Percentiles rank a stretch among this genome's conserved stretches.
Conservation (phyloP, 1,140 invertebrate species). For the Doryteuthis pealeii region DNA sequence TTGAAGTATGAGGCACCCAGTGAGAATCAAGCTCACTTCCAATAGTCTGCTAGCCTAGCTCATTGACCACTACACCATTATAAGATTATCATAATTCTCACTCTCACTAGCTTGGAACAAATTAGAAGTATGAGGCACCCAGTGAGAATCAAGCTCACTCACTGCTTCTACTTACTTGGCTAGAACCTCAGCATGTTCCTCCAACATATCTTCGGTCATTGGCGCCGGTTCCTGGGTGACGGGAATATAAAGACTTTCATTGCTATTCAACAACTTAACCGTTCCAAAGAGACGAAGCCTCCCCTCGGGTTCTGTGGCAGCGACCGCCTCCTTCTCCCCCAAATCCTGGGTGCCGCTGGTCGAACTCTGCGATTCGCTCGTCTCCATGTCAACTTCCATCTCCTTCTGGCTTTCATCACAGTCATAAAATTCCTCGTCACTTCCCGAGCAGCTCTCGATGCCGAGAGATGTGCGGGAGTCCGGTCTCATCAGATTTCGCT, state of each 20-base stretch:
- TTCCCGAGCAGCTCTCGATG: conserved; percentile 19
- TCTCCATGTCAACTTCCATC: conserved; percentile 53
- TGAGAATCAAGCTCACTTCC: no score
- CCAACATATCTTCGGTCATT: conserved; percentile 95
- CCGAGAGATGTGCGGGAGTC: not conserved
- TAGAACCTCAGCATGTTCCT: conserved; percentile 90
- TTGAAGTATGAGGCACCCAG: no score
- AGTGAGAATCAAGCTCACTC: no score
- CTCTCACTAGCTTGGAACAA: no score
- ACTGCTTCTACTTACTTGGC: conserved; percentile 58
- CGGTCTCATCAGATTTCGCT: not conserved
- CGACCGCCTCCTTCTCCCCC: conserved; percentile 3
- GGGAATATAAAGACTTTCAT: conserved; percentile 74
- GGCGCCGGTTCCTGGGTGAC: conserved; percentile 92
- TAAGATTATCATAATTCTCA: no score
- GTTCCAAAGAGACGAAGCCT: conserved; percentile 67
- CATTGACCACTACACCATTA: no score
- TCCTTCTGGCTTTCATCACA: conserved; percentile 71
- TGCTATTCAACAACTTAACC: conserved; percentile 45
- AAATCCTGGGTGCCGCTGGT: conserved; percentile 7
- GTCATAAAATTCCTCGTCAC: conserved; percentile 82
- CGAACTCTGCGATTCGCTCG: conserved; percentile 6
- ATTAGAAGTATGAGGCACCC: no score
- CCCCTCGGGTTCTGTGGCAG: conserved; percentile 66
- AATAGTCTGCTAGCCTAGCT: no score